These are phyloP conservation scores for Norana najaformis DNA, from an alignment of 2,888 invertebrate species.

Conservation along the genomic window DNA sequence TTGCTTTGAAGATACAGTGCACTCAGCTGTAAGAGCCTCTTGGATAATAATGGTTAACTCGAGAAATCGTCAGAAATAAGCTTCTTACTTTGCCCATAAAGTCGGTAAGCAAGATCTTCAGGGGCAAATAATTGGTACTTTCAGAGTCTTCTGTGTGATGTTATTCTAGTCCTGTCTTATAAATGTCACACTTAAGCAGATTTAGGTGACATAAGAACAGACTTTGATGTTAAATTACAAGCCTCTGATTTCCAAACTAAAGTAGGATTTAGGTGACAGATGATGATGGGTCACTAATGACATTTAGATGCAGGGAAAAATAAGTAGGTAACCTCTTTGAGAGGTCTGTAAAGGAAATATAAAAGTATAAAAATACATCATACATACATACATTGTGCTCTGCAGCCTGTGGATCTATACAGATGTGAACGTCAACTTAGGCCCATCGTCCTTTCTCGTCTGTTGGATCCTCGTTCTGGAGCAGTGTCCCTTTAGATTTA, in stretches of 20 bases:
- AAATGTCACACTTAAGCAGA: conserved; percentile 1
- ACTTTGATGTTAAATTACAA: background rate
- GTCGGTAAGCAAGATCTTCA: background rate
- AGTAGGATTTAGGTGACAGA: background rate
- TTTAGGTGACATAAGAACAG: background rate
- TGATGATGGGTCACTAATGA: background rate
- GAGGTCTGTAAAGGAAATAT: background rate
- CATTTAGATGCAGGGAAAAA: background rate
- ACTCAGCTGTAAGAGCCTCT: background rate
- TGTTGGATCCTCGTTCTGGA: too few relatives aligned
- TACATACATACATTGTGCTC: too few relatives aligned
- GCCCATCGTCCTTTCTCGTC: too few relatives aligned
- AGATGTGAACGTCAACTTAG: too few relatives aligned
- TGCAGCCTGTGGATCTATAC: too few relatives aligned
- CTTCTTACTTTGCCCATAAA: background rate
- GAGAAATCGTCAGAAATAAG: background rate
- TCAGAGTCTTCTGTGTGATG: background rate
- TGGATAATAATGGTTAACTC: background rate
- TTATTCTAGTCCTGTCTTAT: background rate
- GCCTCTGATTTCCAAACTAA: background rate
- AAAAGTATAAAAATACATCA: background rate
- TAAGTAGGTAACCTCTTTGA: background rate
- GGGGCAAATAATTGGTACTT: background rate
- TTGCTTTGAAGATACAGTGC: background rate
- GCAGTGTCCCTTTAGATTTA: too few relatives aligned